phyloP scores from a whole-genome alignment of 2,113 vertebrate species.

The Ceyx melanurus region DNA sequence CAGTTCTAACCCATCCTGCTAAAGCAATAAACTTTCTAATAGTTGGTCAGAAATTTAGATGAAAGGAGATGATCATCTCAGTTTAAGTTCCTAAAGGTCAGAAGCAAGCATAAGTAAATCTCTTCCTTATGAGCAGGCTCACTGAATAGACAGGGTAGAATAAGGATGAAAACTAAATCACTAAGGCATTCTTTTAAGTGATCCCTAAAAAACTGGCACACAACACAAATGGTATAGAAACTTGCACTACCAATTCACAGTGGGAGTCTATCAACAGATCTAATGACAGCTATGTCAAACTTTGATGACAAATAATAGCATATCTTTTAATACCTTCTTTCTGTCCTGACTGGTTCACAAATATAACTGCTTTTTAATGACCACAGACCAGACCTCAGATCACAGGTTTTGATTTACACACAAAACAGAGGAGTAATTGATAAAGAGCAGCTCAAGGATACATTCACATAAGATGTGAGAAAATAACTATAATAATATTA shows the following conservation, averaged over 20 bases:
- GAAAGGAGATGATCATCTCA: not conserved
- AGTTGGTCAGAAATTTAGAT: not conserved
- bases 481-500: not conserved
- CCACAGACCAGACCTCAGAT: not conserved
- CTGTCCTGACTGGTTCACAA: not conserved
- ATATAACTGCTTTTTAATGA: not conserved
- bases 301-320: not conserved
- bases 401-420: not conserved
- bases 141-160: not conserved
- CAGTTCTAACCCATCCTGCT: not conserved
- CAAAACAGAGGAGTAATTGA: not conserved
- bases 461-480: not conserved
- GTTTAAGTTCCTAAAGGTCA: not conserved
- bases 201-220: not conserved
- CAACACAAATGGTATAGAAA: not conserved
- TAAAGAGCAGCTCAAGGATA: not conserved
- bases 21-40: not conserved
- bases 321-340: not conserved
- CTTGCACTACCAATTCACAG: not conserved
- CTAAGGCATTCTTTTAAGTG: not conserved
- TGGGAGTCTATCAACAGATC: not conserved
- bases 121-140: not conserved
- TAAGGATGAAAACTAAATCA: not conserved
- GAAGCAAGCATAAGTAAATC: not conserved
- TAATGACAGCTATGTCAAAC: not conserved